phyloP scores from a whole-genome alignment of 2,888 invertebrate species.

The Oxyscelio sp. region DNA sequence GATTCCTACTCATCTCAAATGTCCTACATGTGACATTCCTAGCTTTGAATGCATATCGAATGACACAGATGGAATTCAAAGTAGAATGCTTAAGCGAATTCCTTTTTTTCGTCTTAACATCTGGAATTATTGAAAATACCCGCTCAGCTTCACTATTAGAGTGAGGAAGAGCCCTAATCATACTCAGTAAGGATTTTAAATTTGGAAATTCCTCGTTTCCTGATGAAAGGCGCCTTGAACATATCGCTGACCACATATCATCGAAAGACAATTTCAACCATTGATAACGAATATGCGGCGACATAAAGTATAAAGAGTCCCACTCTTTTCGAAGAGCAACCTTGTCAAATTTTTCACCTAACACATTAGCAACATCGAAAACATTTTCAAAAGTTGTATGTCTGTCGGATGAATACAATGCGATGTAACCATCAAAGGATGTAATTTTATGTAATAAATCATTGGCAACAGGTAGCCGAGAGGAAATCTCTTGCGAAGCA shows the following conservation, averaged over 20 bases:
- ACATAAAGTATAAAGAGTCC: not conserved
- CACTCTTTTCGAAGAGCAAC: constrained; percentile 2
- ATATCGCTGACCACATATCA: constrained; percentile 23
- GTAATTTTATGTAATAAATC: not conserved
- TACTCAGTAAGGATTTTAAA: not conserved
- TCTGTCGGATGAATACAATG: constrained; percentile 14
- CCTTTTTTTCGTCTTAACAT: too few species aligned
- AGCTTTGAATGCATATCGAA: too few species aligned
- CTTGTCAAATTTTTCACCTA: not conserved
- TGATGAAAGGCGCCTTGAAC: not conserved
- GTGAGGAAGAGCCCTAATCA: constrained; percentile 32
- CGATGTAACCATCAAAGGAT: not conserved
- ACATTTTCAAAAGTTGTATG: not conserved
- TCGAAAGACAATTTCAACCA: constrained; percentile 14
- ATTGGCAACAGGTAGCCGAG: not conserved
- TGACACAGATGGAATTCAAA: too few species aligned
- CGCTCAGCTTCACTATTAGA: not conserved
- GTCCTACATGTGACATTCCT: too few species aligned
- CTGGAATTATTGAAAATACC: not conserved
- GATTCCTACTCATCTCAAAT: too few species aligned
- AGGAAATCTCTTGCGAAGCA: not conserved
- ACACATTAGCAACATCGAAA: not conserved
- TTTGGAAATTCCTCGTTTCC: not conserved
- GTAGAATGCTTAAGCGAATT: too few species aligned
- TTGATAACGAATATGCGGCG: not conserved